Evolutionary conservation across 1,140 invertebrate species (phyloP), one percentile per base, ranked within the genome.

Genomic region (Drosophila ambigua): DNA sequence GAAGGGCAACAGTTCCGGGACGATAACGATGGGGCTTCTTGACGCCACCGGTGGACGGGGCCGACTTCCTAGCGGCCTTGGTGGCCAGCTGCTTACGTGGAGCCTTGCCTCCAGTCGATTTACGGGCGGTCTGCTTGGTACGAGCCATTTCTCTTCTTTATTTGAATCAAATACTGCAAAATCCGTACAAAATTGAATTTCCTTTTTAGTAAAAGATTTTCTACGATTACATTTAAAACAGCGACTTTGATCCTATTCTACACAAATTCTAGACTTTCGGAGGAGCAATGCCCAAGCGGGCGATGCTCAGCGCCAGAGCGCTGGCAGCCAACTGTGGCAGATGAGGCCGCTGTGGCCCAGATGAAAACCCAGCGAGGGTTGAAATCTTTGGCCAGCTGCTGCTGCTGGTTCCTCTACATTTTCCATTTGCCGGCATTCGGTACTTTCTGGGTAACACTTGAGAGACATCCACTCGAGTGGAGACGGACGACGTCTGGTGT

Each of bases 81-180:
- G 97, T 97, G 7, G 96, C 96, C 88, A 98, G 92, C 84, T 98
- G 97, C 92, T 98, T 98, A 48, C 97, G 94, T 26, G 96, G 97
- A 76, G 96, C 97, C 93, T 97, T 97, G 68, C 96, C 96, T 93
- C 96, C 96, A 60, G 96, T 97, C 2, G 95, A 96, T 92, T 96
- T 96, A 94, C 96, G 95, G 55, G 96, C 96, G 28, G 96, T 97
- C 92, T 97, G 97, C 94, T 97, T 97, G 6, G 96, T 97, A 95
- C 96, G 95, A 57, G 96, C 94, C 94, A 94, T 94, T 62, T 93
- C 51, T 8, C 15, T 79, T 28, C 35, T 39, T 46, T 9, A 26
- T 26, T 26, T 51, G 2, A 49, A 67, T 13, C 4, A 39, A 39
- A 13, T 1, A 35, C 54, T 64, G 44, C 20, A 31, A 58, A 13